Conservation (phyloP, 2,113 vertebrate species). For the Drymodes brunneopygia region DNA sequence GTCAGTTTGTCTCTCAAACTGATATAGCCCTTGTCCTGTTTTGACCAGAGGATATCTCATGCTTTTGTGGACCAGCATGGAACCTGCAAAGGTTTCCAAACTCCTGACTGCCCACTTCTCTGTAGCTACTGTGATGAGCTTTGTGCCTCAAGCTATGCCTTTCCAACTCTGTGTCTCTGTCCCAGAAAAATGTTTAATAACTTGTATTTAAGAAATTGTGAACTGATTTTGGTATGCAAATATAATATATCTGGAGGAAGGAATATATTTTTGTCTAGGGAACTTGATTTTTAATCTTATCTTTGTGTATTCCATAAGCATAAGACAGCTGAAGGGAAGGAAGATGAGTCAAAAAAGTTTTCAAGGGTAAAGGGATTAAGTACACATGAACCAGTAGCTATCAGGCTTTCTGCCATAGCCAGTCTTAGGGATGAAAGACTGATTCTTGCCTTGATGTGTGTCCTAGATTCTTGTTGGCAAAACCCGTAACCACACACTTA, state of each 20-base stretch:
- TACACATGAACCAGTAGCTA: background rate
- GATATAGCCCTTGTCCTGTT: background rate
- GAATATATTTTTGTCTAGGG: background rate
- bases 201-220: background rate
- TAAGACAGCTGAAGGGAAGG: background rate
- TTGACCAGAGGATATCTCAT: background rate
- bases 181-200: background rate
- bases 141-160: background rate
- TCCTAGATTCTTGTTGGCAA: background rate
- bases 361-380: background rate
- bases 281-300: background rate
- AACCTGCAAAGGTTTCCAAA: background rate
- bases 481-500: background rate
- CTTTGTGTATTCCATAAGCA: background rate
- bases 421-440: background rate
- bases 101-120: background rate
- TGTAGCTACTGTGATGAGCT: background rate
- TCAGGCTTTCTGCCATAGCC: background rate
- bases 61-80: background rate
- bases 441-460: background rate
- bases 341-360: background rate
- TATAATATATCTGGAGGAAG: background rate
- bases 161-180: background rate
- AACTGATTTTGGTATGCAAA: background rate
- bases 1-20: background rate